These are phyloP conservation scores for Drosophila triauraria DNA, from an alignment of 1,140 invertebrate species.

Conservation along the genomic window DNA sequence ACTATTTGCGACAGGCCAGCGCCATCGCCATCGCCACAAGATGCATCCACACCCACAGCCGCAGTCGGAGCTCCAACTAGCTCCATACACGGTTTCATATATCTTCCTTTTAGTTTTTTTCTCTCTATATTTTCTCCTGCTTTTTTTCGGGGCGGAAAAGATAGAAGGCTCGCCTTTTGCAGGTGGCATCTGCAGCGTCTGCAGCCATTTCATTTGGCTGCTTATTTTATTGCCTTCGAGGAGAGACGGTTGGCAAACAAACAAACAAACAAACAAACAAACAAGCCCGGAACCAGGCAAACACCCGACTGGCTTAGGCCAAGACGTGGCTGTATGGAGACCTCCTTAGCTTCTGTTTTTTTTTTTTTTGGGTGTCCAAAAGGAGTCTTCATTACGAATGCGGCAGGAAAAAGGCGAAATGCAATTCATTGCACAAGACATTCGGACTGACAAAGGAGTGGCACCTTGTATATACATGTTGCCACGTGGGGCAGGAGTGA, in stretches of 20 bases:
- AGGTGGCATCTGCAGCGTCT: slow-evolving; percentile 59
- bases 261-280: slow-evolving; percentile 42
- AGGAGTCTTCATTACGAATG: slow-evolving; percentile 63
- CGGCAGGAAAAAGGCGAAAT: slow-evolving; percentile 41
- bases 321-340: slow-evolving; percentile 6
- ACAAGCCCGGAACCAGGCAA: background rate
- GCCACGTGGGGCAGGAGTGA: no score
- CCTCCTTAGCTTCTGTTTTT: slow-evolving; percentile 11
- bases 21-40: background rate
- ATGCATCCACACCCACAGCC: slow-evolving; percentile 13
- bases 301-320: slow-evolving; percentile 44
- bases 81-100: slow-evolving; percentile 37
- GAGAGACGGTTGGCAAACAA: slow-evolving; percentile 77
- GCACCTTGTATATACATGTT: background rate
- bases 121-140: background rate
- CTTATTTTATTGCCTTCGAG: slow-evolving; percentile 72
- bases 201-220: slow-evolving; percentile 78
- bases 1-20: slow-evolving; percentile 64
- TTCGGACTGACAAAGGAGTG: slow-evolving; percentile 6
- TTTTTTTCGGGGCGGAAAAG: background rate
- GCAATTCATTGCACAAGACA: slow-evolving; percentile 66
- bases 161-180: slow-evolving; percentile 25
- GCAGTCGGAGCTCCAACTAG: slow-evolving; percentile 29
- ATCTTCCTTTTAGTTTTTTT: slow-evolving; percentile 6
- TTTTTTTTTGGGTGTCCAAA: slow-evolving; percentile 21